Evolutionary conservation across 35 echinoderm and acorn worm species (phyloP), one percentile per base, ranked within the genome.

Genomic region (Ophioderma brevispina): DNA sequence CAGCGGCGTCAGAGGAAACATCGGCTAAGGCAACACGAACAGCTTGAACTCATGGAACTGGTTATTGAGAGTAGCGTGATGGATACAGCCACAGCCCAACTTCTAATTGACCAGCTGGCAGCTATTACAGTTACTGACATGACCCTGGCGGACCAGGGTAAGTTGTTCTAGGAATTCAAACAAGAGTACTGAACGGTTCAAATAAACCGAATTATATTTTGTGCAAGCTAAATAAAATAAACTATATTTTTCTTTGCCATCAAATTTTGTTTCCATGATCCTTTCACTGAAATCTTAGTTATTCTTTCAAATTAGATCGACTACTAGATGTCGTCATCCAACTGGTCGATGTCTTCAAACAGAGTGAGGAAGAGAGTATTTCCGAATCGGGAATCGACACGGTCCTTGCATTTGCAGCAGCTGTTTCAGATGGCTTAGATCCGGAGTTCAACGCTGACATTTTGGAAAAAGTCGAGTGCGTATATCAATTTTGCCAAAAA

Each of bases 31-130:
- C 87, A 39, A 3, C 37, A n/a, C 13, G 87, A 94, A 64, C 50
- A 86, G 37, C 52, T 94, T 38, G 35, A 64, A 19, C 33, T 94
- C n/a, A 49, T 94, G 14, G 34, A 77, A 4, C 85, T 30, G 13
- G 46, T 55, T 21, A 78, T 94, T 23, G 55, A 36, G 0, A 77
- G 40, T 31, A 80, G 40, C 13, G 92, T 94, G 25, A 21, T 94
- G 10, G 82, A 89, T 75, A 85, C 76, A 13, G 52, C 64, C 52
- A 79, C 37, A 35, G 87, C 92, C 0, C 79, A 80, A 64, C 75
- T 84, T 32, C 82, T 86, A 34, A 75, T 94, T 32, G 92, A 94
- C 49, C 92, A 94, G 76, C 23, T 70, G 4, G 10, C 59, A 77
- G 59, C 18, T 35, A 59, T 41, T 39, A 85, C 76, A 70, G 90